Conservation (phyloP, 2,797 vertebrate genomes). For the Poeciliopsis turneri region DNA sequence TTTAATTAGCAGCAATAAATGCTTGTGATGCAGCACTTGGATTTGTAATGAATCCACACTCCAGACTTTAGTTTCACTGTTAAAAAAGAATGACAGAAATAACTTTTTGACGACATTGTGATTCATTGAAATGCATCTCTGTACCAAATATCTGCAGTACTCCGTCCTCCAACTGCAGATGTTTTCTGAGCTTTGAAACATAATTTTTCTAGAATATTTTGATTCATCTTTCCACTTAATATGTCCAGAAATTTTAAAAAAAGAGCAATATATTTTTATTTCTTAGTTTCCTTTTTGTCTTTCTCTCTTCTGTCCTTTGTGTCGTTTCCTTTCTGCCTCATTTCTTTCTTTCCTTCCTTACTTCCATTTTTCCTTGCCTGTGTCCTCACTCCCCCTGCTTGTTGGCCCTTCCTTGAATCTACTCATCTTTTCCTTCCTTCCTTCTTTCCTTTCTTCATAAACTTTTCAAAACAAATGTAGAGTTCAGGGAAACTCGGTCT, state of each 20-base stretch:
- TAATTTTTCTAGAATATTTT: too few relatives aligned
- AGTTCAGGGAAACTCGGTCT: background rate
- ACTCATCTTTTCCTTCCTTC: background rate
- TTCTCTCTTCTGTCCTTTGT: background rate
- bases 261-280: background rate
- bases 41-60: background rate
- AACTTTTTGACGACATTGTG: too few relatives aligned
- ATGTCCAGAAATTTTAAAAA: too few relatives aligned
- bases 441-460: background rate
- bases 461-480: background rate
- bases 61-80: background rate
- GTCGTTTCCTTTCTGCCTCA: background rate
- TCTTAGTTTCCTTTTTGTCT: background rate
- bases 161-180: too few relatives aligned
- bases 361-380: background rate
- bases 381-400: background rate
- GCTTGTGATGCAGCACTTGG: background rate
- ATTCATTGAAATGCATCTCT: too few relatives aligned
- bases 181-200: too few relatives aligned
- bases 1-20: background rate
- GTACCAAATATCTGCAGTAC: too few relatives aligned
- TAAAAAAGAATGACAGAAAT: background rate
- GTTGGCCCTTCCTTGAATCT: background rate
- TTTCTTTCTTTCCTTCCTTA: background rate
- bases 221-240: too few relatives aligned